Evolutionary conservation across 2,113 vertebrate species (phyloP).

Genomic region (Cynopterus brachyotis): DNA sequence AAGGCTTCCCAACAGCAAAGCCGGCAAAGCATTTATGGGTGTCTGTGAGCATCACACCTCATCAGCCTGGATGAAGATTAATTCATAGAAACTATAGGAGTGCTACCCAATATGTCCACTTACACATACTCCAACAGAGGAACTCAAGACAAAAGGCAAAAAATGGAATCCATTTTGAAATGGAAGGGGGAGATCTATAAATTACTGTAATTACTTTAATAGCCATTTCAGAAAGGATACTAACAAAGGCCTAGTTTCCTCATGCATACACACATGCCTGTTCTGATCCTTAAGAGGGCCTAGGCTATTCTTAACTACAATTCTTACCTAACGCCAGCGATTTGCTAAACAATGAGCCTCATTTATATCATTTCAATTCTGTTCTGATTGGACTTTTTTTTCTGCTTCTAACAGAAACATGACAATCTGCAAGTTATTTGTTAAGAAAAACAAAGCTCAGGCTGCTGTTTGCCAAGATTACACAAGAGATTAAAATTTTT

Average conservation of each 20-base stretch:
- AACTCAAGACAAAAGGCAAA: slow-evolving; percentile 68
- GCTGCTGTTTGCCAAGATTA: slow-evolving; percentile 45
- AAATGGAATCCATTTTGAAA: slow-evolving; percentile 72
- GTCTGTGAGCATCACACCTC: neutral
- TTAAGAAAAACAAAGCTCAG: slow-evolving; percentile 45
- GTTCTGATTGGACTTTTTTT: slow-evolving; percentile 60
- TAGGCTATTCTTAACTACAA: slow-evolving; percentile 63
- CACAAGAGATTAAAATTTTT: slow-evolving; percentile 42
- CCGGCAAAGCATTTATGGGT: neutral
- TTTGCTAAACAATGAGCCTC: slow-evolving; percentile 66
- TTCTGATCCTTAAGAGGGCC: slow-evolving; percentile 34
- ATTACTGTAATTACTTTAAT: slow-evolving; percentile 79
- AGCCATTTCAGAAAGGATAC: slow-evolving; percentile 68
- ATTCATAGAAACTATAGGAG: neutral
- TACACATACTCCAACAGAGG: slow-evolving; percentile 3
- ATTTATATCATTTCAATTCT: slow-evolving; percentile 71
- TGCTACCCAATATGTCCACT: neutral
- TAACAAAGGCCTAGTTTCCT: slow-evolving; percentile 66
- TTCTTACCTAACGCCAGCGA: slow-evolving; percentile 69
- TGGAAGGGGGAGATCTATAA: slow-evolving; percentile 58
- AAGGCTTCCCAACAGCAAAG: neutral
- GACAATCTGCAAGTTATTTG: slow-evolving; percentile 73
- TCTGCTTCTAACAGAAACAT: slow-evolving; percentile 51
- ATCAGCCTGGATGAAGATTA: neutral
- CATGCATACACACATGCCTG: neutral